Conservation (phyloP, 2,797 vertebrate genomes). For the Dendrocincla fuliginosa region DNA sequence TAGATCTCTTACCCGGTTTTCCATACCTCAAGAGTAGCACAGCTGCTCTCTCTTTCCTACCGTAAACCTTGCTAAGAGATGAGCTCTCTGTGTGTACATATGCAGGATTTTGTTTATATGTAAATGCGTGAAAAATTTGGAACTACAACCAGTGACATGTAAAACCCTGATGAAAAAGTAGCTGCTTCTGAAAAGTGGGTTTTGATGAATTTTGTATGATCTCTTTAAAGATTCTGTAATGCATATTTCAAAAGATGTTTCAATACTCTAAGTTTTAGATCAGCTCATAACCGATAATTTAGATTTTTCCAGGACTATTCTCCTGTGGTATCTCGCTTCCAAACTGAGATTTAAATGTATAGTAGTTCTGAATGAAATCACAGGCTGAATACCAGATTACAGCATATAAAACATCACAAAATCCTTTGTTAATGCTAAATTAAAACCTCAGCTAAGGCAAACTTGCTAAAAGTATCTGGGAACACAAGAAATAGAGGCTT, state of each 20-base stretch:
- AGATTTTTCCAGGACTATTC: slow-evolving; percentile 67
- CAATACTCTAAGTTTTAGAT: slow-evolving; percentile 74
- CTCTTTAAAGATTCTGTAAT: slow-evolving; percentile 73
- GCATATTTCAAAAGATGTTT: slow-evolving; percentile 77
- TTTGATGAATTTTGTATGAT: slow-evolving; percentile 81
- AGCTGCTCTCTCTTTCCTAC: background rate
- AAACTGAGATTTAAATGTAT: slow-evolving; percentile 70
- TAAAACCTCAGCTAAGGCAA: slow-evolving; percentile 61
- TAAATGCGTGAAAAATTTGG: slow-evolving; percentile 57
- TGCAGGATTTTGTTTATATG: slow-evolving; percentile 55
- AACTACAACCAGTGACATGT: slow-evolving; percentile 48
- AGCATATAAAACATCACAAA: slow-evolving; percentile 68
- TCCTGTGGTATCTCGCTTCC: slow-evolving; percentile 66
- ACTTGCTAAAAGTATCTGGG: slow-evolving; percentile 39
- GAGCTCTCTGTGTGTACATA: background rate
- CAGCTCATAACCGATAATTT: slow-evolving; percentile 70
- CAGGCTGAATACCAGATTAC: slow-evolving; percentile 72
- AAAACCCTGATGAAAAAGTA: slow-evolving; percentile 63
- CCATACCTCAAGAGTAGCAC: background rate
- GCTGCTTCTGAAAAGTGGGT: slow-evolving; percentile 71
- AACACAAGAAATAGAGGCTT: slow-evolving; percentile 39
- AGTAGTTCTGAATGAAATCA: slow-evolving; percentile 70
- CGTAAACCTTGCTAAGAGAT: background rate
- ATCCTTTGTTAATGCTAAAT: slow-evolving; percentile 75
- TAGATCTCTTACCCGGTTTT: background rate